phyloP scores from a whole-genome alignment of 2,113 vertebrate species.

The Coturnix japonica region DNA sequence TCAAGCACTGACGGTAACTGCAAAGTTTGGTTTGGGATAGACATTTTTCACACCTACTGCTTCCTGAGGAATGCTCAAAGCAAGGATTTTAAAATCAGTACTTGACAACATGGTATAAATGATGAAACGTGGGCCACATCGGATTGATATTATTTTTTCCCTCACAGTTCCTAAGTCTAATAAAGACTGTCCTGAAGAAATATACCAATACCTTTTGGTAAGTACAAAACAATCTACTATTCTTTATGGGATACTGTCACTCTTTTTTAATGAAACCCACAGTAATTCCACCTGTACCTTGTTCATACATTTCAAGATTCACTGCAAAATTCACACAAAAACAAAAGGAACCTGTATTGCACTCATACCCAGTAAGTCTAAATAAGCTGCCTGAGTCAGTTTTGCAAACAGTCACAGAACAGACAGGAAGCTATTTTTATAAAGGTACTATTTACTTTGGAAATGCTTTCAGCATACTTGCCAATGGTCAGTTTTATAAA shows the following conservation, averaged over 20 bases:
- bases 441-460: background rate
- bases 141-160: background rate
- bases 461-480: background rate
- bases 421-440: slow-evolving; percentile 8
- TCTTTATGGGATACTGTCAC: background rate
- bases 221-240: background rate
- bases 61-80: slow-evolving; percentile 28
- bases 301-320: background rate
- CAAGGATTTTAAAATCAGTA: slow-evolving; percentile 20
- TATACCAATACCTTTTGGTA: background rate
- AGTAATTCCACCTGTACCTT: background rate
- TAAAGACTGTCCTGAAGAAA: slow-evolving; percentile 24
- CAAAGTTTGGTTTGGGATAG: slow-evolving; percentile 12
- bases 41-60: slow-evolving; percentile 36
- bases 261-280: background rate
- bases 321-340: background rate
- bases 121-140: background rate
- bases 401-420: background rate
- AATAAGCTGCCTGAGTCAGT: background rate
- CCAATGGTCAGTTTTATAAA: background rate
- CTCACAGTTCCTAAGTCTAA: background rate
- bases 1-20: background rate
- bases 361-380: background rate
- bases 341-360: background rate
- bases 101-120: background rate